Evolutionary conservation across 2,797 vertebrate genomes (phyloP).

Genomic region (Podargus strigoides): DNA sequence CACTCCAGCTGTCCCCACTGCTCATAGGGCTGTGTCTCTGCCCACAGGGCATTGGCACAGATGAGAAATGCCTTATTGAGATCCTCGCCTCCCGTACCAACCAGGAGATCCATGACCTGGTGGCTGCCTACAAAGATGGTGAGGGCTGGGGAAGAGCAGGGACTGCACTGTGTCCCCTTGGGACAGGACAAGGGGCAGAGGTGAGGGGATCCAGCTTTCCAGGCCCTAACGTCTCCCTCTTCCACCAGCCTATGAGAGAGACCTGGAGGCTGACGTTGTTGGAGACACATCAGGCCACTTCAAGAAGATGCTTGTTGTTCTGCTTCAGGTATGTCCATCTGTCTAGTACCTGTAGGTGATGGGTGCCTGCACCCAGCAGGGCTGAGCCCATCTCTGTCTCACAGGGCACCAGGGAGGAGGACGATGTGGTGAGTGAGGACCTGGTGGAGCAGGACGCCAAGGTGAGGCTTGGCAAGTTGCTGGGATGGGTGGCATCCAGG

Average conservation of each 20-base stretch:
- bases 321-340: constrained; percentile 84
- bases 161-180: neutral
- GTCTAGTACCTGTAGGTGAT: neutral
- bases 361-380: neutral
- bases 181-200: neutral
- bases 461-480: constrained; percentile 64
- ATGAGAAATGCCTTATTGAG: constrained; percentile 93
- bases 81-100: constrained; percentile 91
- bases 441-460: constrained; percentile 89
- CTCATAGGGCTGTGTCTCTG: neutral
- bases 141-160: constrained; percentile 1
- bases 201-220: neutral
- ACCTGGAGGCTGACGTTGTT: constrained; percentile 86
- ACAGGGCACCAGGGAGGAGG: constrained; percentile 91
- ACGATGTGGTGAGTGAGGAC: constrained; percentile 87
- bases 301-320: constrained; percentile 95
- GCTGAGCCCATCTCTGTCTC: neutral
- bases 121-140: constrained; percentile 92
- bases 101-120: constrained; percentile 83
- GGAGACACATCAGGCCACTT: constrained; percentile 93
- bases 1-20: accelerated
- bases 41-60: constrained; percentile 83
- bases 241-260: constrained; percentile 82
- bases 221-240: neutral
- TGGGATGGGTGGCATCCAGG: neutral